Conservation (phyloP, 2,888 invertebrate genomes). For the Eremobia ochroleuca region DNA sequence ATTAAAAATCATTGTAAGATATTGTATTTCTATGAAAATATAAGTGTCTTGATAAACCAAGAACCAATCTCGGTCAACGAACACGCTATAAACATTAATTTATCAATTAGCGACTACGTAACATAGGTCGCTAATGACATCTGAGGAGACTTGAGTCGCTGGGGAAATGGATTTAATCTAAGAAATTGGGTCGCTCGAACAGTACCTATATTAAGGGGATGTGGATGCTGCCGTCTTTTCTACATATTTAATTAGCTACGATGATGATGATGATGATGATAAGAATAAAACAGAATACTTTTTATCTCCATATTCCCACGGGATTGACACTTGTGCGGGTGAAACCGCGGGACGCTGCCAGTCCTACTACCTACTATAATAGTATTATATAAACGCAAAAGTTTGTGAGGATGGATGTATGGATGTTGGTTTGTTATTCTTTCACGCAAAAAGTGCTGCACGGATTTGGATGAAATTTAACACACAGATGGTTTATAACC, state of each 20-base stretch:
- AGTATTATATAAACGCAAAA: too few species aligned
- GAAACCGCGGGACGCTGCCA: too few species aligned
- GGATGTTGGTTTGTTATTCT: too few species aligned
- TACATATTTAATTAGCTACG: constrained; percentile 6
- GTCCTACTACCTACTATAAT: too few species aligned
- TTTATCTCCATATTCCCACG: too few species aligned
- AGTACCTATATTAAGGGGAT: constrained; percentile 50
- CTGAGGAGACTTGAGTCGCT: constrained; percentile 65
- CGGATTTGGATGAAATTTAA: too few species aligned
- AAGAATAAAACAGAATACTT: too few species aligned
- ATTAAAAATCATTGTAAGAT: neutral
- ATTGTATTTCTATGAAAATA: neutral
- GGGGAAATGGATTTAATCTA: constrained; percentile 83
- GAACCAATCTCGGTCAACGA: neutral
- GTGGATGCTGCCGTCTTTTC: neutral
- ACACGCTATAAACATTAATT: constrained; percentile 30
- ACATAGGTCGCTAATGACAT: constrained; percentile 73
- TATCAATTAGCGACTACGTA: constrained; percentile 52
- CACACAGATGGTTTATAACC: too few species aligned
- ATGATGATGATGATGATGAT: too few species aligned
- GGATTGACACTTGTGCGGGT: too few species aligned
- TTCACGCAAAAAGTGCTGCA: too few species aligned
- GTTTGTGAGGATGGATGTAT: too few species aligned
- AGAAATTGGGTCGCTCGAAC: constrained; percentile 83
- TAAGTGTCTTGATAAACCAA: neutral